These are phyloP conservation scores for Hemistola chrysoprasaria DNA, from an alignment of 2,888 invertebrate genomes.

Conservation along the genomic window DNA sequence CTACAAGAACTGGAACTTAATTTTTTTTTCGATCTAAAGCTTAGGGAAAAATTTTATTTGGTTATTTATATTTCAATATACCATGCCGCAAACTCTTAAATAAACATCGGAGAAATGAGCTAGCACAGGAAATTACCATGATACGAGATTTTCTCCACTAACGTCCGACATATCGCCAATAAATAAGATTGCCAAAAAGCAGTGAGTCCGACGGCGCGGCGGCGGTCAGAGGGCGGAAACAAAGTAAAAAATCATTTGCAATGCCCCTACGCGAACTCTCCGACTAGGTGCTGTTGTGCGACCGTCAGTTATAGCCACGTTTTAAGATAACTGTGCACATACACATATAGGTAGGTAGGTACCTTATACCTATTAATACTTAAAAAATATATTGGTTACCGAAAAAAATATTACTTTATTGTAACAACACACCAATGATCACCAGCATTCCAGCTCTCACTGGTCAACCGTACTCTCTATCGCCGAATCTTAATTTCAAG, in stretches of 20 bases:
- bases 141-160: conserved; percentile 64
- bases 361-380: too few relatives aligned
- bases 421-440: too few relatives aligned
- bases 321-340: too few relatives aligned
- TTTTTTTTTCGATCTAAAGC: too few relatives aligned
- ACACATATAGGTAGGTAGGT: too few relatives aligned
- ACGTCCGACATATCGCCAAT: conserved; percentile 62
- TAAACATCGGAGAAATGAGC: conserved; percentile 41
- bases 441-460: conserved; percentile 1
- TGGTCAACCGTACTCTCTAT: conserved; percentile 26
- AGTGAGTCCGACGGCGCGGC: conserved; percentile 36
- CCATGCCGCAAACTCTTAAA: conserved; percentile 27
- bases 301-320: conserved; percentile 1
- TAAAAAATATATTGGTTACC: too few relatives aligned
- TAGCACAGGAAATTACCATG: conserved; percentile 76
- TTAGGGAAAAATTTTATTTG: too few relatives aligned
- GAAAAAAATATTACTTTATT: too few relatives aligned
- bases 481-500: conserved; percentile 32
- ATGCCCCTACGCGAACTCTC: conserved; percentile 28
- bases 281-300: conserved; percentile 9
- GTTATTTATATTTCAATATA: conserved; percentile 12
- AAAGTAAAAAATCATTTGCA: conserved; percentile 55
- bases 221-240: conserved; percentile 53
- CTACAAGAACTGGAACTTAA: conserved; percentile 5
- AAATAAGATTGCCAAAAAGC: conserved; percentile 76